These are phyloP conservation scores for Xiphorhynchus erythropygius DNA, from an alignment of 2,797 vertebrate species.

Conservation along the genomic window DNA sequence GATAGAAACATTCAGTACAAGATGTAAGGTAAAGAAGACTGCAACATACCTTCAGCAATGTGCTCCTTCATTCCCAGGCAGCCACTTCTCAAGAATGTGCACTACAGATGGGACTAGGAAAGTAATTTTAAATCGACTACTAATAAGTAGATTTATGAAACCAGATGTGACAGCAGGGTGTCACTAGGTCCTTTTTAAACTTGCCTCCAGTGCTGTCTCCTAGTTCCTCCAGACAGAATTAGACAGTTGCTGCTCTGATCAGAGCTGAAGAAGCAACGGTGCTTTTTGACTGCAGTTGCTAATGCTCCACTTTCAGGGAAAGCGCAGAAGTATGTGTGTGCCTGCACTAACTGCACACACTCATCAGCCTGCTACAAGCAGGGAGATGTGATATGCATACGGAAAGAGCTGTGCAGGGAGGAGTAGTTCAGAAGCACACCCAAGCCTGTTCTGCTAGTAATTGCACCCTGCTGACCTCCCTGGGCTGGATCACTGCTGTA, in stretches of 20 bases:
- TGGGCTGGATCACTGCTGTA: constrained; percentile 31
- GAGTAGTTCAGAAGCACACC: constrained; percentile 53
- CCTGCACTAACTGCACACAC: constrained; percentile 67
- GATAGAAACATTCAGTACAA: constrained; percentile 8
- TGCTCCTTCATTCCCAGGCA: constrained; percentile 16
- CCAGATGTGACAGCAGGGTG: constrained; percentile 55
- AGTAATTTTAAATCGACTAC: constrained; percentile 44
- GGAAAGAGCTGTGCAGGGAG: constrained; percentile 61
- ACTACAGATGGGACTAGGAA: constrained; percentile 41
- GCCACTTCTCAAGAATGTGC: neutral
- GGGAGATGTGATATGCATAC: constrained; percentile 76
- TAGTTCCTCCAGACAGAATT: constrained; percentile 25
- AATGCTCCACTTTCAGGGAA: constrained; percentile 68
- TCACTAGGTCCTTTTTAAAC: constrained; percentile 57
- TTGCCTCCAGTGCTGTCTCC: constrained; percentile 55
- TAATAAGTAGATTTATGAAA: constrained; percentile 50
- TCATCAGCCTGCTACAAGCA: constrained; percentile 72
- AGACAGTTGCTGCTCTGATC: constrained; percentile 28
- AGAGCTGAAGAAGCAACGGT: constrained; percentile 50
- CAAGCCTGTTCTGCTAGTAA: constrained; percentile 49
- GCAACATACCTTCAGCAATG: constrained; percentile 63
- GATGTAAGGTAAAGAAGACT: constrained; percentile 7
- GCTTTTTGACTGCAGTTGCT: constrained; percentile 69
- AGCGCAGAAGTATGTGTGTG: constrained; percentile 60
- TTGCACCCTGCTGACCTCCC: constrained; percentile 71